Evolutionary conservation across 2,113 vertebrate species (phyloP), one percentile per base, ranked within the genome.

Genomic region (Notiomystis cincta): DNA sequence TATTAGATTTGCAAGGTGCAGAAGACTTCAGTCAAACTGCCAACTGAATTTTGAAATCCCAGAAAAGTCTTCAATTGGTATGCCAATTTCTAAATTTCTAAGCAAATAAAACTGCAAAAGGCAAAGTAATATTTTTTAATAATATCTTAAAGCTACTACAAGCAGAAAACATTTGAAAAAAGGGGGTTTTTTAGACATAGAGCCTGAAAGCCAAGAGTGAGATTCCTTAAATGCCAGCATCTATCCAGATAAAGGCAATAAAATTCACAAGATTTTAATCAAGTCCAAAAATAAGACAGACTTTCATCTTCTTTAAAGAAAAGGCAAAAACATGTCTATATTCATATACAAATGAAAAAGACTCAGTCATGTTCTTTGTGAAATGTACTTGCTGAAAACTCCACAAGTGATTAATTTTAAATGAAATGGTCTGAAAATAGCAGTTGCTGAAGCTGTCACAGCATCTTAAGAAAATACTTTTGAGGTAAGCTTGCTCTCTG

Each of bases 171-270:
- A 18, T 22, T 72, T 3, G 0, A 31, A 77, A 73, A 47, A 54
- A 24, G 9, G 3, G 2, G 0, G 0, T 2, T 27, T 31, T 81
- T 88, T 44, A 66, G 18, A 75, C 53, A 27, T 7, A 37, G 33
- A 72, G 12, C 6, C 58, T 58, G 8, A 66, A 33, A 69, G 4
- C 2, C 42, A 82, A 47, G 7, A 60, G 15, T 23, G 24, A 88
- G 54, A 73, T 38, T 42, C 18, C 25, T 66, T 73, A 78, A 66
- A 82, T 33, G 4, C 22, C 42, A 73, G 40, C 11, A 80, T 6
- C 24, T 71, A 76, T 5, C 15, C 22, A 24, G 6, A 70, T 31
- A 58, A 85, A 58, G 9, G 22, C 35, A 87, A 82, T 69, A 87
- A 89, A 87, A 67, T 53, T 85, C 42, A 78, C 4, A 72, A 37